Conservation (phyloP, 1,140 invertebrate genomes). For the Drosophila parabipectinata region DNA sequence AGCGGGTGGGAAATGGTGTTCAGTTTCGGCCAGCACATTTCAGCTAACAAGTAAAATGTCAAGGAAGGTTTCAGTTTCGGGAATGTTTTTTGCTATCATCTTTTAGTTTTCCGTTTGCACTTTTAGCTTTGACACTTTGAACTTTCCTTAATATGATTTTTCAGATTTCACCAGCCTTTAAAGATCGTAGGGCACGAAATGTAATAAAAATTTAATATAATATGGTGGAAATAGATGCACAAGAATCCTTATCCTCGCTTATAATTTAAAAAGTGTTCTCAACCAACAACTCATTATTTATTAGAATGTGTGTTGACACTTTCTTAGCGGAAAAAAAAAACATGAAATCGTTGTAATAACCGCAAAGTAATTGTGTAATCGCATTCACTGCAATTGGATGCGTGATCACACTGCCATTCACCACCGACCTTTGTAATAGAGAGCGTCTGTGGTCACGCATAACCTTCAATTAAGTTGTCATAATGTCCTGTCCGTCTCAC, state of each 20-base stretch:
- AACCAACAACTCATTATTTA: not conserved
- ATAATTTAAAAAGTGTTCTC: too few relatives aligned
- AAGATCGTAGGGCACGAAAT: not conserved
- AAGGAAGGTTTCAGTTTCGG: not conserved
- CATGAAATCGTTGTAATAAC: constrained; percentile 19
- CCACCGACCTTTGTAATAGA: constrained; percentile 10
- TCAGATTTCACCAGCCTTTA: not conserved
- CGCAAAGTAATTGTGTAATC: constrained; percentile 33
- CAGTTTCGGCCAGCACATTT: constrained; percentile 16
- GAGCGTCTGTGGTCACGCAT: constrained; percentile 30
- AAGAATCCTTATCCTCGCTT: too few relatives aligned
- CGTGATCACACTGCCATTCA: constrained; percentile 28
- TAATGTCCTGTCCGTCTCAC: constrained; percentile 36
- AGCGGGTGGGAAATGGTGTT: constrained; percentile 16
- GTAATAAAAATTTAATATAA: too few relatives aligned
- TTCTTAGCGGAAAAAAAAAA: not conserved
- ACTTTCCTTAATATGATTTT: not conserved
- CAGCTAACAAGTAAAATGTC: not conserved
- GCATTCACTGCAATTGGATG: constrained; percentile 48
- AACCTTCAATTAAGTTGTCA: constrained; percentile 69
- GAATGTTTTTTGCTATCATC: not conserved
- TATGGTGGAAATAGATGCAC: too few relatives aligned
- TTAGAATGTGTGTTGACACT: not conserved
- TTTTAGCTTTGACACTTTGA: not conserved
- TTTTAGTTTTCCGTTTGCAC: not conserved